Evolutionary conservation across 1,140 invertebrate genomes (phyloP).

Genomic region (Onthophagus taurus): DNA sequence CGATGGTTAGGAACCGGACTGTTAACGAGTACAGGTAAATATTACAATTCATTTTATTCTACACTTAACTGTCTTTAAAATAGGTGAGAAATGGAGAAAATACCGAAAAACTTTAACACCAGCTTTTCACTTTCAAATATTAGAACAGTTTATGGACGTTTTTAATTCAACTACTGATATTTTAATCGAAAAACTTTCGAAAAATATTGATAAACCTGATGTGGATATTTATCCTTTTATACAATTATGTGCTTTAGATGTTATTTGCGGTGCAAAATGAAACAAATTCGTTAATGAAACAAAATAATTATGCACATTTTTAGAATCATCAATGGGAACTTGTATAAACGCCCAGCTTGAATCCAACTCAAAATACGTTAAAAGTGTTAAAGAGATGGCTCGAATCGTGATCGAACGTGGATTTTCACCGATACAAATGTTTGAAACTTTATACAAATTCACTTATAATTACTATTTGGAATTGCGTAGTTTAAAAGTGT

Average conservation of each 20-base stretch:
- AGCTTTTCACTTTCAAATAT: slow-evolving; percentile 79
- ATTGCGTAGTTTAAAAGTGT: slow-evolving; percentile 45
- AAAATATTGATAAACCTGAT: slow-evolving; percentile 23
- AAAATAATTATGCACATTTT: slow-evolving; percentile 20
- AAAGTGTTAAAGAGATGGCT: slow-evolving; percentile 50
- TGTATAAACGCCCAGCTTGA: slow-evolving; percentile 58
- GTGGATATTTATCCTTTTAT: slow-evolving; percentile 55
- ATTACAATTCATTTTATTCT: slow-evolving; percentile 35
- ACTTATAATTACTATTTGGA: slow-evolving; percentile 29
- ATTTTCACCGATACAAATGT: slow-evolving; percentile 31
- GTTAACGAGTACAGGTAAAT: slow-evolving; percentile 50
- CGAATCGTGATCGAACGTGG: slow-evolving; percentile 35
- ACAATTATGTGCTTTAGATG: slow-evolving; percentile 58
- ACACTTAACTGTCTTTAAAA: no score
- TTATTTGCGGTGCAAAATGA: slow-evolving; percentile 53
- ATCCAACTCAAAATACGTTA: slow-evolving; percentile 61
- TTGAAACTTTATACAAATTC: slow-evolving; percentile 23
- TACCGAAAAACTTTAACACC: no score
- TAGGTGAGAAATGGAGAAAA: slow-evolving; percentile 60
- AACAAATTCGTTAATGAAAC: no score
- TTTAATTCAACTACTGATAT: slow-evolving; percentile 42
- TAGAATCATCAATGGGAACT: slow-evolving; percentile 61
- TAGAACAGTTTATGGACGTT: slow-evolving; percentile 61
- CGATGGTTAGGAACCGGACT: slow-evolving; percentile 72
- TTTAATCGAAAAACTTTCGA: slow-evolving; percentile 47